Base-by-base conservation (phyloP, 2,797 vertebrate genomes). In the Orestias chungarensis region DNA sequence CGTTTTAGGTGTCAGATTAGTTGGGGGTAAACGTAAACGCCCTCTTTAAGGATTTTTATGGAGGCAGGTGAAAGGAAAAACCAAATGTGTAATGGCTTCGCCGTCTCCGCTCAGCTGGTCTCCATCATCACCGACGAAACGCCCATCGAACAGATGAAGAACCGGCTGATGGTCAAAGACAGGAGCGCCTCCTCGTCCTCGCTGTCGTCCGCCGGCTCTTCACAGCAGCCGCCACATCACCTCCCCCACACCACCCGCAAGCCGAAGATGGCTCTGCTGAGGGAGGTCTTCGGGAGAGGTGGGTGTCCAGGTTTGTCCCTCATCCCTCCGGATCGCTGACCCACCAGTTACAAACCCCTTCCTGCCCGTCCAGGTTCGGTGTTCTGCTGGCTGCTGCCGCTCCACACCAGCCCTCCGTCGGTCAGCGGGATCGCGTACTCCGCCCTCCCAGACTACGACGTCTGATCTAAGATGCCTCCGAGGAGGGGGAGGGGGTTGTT, bases 51-150 rank as follows among this genome's bases (percentile, higher is more conserved):
- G n/a, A n/a, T n/a, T n/a, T n/a, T n/a, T n/a, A n/a, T n/a, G n/a
- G n/a, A n/a, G n/a, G n/a, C n/a, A n/a, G n/a, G n/a, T n/a, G n/a
- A n/a, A n/a, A n/a, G n/a, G n/a, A n/a, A n/a, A n/a, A n/a, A n/a
- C n/a, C n/a, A n/a, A n/a, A n/a, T n/a, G n/a, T n/a, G n/a, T n/a
- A n/a, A n/a, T n/a, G n/a, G n/a, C 17, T 12, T 42, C 49, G 0
- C 25, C 69, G 11, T 55, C 25, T n/a, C 31, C 29, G 18, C 25
- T 14, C 86, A 96, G 95, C 57, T 96, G 55, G 76, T 94, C 59
- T 95, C 93, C n/a, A 93, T 95, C 20, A 92, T 95, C 86, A 95
- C 92, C 0, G 96, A 96, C 0, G 94, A 96, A 88, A 95, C 91
- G 0, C 94, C 95, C n/a, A 94, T 95, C 0, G 95, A 96, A 75